A percentile compares a stretch with the other conserved stretches of the same genome.
Conservation (phyloP, 2,888 invertebrate genomes). For the Cataglyphis altisquamis region DNA sequence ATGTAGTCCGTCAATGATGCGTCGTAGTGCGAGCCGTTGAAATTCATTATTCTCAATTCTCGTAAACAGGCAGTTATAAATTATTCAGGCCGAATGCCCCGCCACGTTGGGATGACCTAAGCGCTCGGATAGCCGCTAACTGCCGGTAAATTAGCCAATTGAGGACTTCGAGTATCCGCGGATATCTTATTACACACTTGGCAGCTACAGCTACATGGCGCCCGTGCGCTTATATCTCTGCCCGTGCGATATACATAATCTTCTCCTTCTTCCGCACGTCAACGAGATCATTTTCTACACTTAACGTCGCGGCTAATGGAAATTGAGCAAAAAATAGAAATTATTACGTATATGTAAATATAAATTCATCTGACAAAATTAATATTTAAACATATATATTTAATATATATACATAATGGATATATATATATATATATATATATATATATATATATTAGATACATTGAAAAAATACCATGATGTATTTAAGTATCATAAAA, state of each 20-base stretch:
- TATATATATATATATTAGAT: background rate
- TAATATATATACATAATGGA: background rate
- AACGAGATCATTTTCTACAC: slow-evolving; percentile 54
- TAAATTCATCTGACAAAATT: background rate
- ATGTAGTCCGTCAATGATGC: slow-evolving; percentile 80
- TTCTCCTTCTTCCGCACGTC: slow-evolving; percentile 75
- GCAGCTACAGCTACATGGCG: slow-evolving; percentile 80
- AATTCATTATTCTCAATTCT: slow-evolving; percentile 86
- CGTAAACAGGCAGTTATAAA: slow-evolving; percentile 86
- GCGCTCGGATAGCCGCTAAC: slow-evolving; percentile 85
- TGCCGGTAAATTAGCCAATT: slow-evolving; percentile 86
- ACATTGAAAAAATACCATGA: background rate
- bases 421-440: too few relatives aligned
- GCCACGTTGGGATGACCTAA: slow-evolving; percentile 85
- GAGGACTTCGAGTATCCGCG: slow-evolving; percentile 87
- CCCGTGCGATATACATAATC: slow-evolving; percentile 74
- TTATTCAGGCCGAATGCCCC: slow-evolving; percentile 86
- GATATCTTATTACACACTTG: slow-evolving; percentile 86
- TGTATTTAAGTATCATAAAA: background rate
- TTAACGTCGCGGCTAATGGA: background rate
- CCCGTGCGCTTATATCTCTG: slow-evolving; percentile 76
- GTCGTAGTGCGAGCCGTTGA: slow-evolving; percentile 80
- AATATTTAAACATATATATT: too few relatives aligned
- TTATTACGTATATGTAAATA: background rate
- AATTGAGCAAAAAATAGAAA: slow-evolving; percentile 5